Evolutionary conservation across 92 coral and sea anemone species (phyloP), one percentile per base, ranked within the genome.

Genomic region (Heliopora coerulea): DNA sequence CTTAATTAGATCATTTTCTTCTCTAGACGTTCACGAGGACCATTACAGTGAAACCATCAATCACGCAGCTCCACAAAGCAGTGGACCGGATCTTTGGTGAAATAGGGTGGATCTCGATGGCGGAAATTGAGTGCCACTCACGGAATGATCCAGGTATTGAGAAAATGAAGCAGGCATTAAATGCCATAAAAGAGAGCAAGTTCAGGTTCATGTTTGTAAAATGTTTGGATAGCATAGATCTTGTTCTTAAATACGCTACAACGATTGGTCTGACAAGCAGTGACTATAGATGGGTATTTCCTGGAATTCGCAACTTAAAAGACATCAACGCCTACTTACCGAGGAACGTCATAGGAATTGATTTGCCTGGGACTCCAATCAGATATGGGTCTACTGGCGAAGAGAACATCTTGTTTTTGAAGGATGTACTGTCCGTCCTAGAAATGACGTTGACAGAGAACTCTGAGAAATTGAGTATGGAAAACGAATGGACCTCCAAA

Each of bases 41-140:
- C 19, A 9, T 67, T 20, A 67, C 40, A 24, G 39, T 30, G 12
- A 67, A 67, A 29, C 74, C 74, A 49, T 67, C 74, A 20, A 58
- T 67, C 35, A 67, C 59, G 15, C 56, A 39, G 26, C 74, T 67
- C 46, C 74, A 67, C 74, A 37, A 67, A 49, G 59, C 74, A 3
- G 74, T 67, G 3, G 59, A 67, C 12, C 13, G 14, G 40, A 67
- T 67, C 34, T 67, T 67, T 40, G 59, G 74, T 21, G 74, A 67
- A 49, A 67, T 67, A 3, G 74, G 74, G 2, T 67, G 54, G 57
- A 67, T 59, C 9, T 41, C 52, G 40, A 67, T 67, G 40, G 57
- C 52, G 11, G 74, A 67, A 12, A 3, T 67, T 5, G 74, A 67
- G 11, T 67, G 74, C 26, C 29, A 28, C n/a, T 44, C 74, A 15